Percentiles rank a stretch among this genome's conserved stretches.
Evolutionary conservation across 2,888 invertebrate species (phyloP).

Genomic region (Ichneumoninae sp.): DNA sequence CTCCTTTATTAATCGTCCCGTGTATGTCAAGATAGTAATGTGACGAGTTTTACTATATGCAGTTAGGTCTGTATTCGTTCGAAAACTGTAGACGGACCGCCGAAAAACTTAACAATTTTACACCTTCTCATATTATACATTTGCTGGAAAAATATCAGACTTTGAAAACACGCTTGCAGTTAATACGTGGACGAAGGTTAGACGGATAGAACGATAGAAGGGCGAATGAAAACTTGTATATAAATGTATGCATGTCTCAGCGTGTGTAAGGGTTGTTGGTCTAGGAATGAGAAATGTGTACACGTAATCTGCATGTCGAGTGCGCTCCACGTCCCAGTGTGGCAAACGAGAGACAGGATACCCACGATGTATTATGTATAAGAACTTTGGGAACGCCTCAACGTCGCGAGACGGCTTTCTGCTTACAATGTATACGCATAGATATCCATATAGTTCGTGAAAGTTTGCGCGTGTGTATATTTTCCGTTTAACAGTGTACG

Average conservation of each 20-base stretch:
- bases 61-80: background rate
- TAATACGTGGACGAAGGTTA: background rate
- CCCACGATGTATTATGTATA: constrained; percentile 63
- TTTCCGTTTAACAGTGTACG: constrained; percentile 15
- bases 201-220: constrained; percentile 7
- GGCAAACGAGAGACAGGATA: constrained; percentile 59
- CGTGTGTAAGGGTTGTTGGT: constrained; percentile 13
- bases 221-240: constrained; percentile 18
- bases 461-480: background rate
- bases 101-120: background rate
- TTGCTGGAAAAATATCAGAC: background rate
- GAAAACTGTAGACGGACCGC: background rate
- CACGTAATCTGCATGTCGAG: constrained; percentile 65
- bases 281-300: constrained; percentile 53
- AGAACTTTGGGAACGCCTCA: constrained; percentile 57
- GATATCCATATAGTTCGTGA: constrained; percentile 21
- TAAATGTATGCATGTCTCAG: constrained; percentile 16
- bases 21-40: no score
- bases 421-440: constrained; percentile 28
- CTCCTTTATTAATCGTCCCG: no score
- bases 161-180: background rate
- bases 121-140: background rate
- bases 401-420: constrained; percentile 54
- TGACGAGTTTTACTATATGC: no score
- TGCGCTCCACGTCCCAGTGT: constrained; percentile 43